Evolutionary conservation across 2,113 vertebrate genomes (phyloP).

Genomic region (Solea solea): DNA sequence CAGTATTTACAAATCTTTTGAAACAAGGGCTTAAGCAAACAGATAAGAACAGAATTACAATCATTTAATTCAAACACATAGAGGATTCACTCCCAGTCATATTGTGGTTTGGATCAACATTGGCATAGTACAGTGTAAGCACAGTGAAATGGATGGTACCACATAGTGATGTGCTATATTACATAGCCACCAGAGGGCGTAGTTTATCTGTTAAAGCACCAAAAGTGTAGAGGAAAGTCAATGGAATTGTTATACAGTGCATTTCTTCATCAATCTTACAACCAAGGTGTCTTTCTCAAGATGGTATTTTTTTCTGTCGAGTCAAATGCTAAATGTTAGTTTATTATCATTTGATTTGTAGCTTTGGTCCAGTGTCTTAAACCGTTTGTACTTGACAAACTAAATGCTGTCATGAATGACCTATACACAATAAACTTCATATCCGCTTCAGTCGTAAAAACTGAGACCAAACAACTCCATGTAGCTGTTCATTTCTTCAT

Average conservation of each 20-base stretch:
- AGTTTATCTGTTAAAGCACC: slow-evolving; percentile 47
- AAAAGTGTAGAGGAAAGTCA: slow-evolving; percentile 13
- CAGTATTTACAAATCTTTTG: slow-evolving; percentile 70
- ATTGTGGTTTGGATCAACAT: slow-evolving; percentile 16
- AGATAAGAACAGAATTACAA: slow-evolving; percentile 72
- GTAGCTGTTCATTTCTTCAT: slow-evolving; percentile 6
- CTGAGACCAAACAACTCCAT: slow-evolving; percentile 24
- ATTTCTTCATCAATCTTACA: not conserved
- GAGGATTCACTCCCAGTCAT: slow-evolving; percentile 35
- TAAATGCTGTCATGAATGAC: slow-evolving; percentile 24
- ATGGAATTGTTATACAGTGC: slow-evolving; percentile 4
- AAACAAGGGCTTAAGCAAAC: slow-evolving; percentile 62
- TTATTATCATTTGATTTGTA: not conserved
- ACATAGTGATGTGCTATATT: slow-evolving; percentile 49
- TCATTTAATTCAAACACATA: slow-evolving; percentile 68
- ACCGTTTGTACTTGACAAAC: slow-evolving; percentile 18
- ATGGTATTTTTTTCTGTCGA: not conserved
- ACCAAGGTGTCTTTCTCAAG: not conserved
- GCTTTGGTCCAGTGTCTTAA: slow-evolving; percentile 37
- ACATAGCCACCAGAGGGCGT: slow-evolving; percentile 59
- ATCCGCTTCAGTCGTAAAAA: slow-evolving; percentile 9
- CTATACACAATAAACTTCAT: slow-evolving; percentile 21
- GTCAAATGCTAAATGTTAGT: slow-evolving; percentile 10
- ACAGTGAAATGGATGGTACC: slow-evolving; percentile 38
- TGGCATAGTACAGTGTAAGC: slow-evolving; percentile 45